phyloP scores from a whole-genome alignment of 1,140 invertebrate genomes.

The Mactra quadrangularis region DNA sequence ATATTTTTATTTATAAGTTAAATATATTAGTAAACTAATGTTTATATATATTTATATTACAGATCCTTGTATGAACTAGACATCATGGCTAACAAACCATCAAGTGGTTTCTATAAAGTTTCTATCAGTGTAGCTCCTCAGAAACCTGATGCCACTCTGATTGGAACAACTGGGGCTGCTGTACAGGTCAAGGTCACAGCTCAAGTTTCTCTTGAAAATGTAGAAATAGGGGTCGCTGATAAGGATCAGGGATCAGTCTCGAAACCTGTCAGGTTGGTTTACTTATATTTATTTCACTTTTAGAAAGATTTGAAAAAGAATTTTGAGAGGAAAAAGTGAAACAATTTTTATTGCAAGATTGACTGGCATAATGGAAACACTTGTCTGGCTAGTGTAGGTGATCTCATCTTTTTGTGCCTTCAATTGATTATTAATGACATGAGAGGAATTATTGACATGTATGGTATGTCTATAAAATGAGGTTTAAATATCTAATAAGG shows the following conservation, averaged over 20 bases:
- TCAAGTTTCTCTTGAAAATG: constrained; percentile 88
- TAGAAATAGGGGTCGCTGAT: constrained; percentile 95
- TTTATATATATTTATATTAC: constrained; percentile 72
- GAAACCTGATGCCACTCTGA: constrained; percentile 85
- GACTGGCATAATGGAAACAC: background rate
- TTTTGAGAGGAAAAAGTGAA: background rate
- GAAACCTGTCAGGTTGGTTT: constrained; percentile 88
- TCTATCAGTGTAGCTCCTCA: constrained; percentile 88
- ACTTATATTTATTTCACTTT: too few species aligned
- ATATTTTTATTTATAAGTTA: too few species aligned
- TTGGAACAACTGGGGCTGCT: constrained; percentile 86
- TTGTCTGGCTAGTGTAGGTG: too few species aligned
- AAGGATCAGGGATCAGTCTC: constrained; percentile 87
- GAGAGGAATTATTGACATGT: too few species aligned
- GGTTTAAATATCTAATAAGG: too few species aligned
- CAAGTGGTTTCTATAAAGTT: constrained; percentile 93
- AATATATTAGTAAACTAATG: too few species aligned
- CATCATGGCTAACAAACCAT: constrained; percentile 90
- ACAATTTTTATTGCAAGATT: background rate
- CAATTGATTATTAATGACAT: too few species aligned
- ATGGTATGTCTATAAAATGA: too few species aligned
- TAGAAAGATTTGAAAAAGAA: too few species aligned
- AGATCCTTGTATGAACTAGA: constrained; percentile 91
- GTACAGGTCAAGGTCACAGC: constrained; percentile 84
- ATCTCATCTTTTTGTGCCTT: too few species aligned